phyloP scores from a whole-genome alignment of 2,113 vertebrate genomes.

The Meriones unguiculatus region DNA sequence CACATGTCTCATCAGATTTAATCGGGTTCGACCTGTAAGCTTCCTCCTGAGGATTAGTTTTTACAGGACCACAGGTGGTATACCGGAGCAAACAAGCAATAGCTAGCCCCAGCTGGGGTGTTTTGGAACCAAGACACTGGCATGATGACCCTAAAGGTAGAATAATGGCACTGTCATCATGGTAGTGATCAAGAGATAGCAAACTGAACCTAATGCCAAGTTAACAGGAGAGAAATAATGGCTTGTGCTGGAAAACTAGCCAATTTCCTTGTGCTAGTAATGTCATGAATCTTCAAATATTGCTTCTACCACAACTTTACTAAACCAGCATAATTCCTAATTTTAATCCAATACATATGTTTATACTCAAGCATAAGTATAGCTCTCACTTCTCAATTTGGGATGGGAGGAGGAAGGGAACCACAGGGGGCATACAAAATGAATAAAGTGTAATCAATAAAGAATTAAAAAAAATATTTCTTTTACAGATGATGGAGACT shows the following conservation, averaged over 20 bases:
- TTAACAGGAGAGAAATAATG: neutral
- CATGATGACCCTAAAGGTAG: neutral
- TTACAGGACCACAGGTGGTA: neutral
- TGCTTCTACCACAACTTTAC: no score
- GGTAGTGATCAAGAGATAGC: neutral
- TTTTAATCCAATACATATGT: neutral
- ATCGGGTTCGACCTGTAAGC: neutral
- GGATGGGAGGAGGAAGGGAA: no score
- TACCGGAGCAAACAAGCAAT: neutral
- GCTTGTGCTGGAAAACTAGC: no score
- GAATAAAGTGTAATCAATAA: no score
- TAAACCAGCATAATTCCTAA: neutral
- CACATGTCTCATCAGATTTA: neutral
- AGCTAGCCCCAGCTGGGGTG: neutral
- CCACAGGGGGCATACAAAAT: no score
- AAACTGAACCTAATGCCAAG: neutral
- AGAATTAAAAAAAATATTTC: no score
- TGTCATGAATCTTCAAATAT: no score
- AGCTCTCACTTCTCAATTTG: neutral
- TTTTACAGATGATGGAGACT: no score
- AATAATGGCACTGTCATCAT: neutral
- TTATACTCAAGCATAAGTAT: neutral
- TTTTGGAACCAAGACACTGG: neutral
- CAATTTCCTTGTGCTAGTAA: no score
- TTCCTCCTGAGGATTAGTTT: neutral